These are phyloP conservation scores for Osmerus eperlanus DNA, from an alignment of 2,113 vertebrate species.

Conservation along the genomic window DNA sequence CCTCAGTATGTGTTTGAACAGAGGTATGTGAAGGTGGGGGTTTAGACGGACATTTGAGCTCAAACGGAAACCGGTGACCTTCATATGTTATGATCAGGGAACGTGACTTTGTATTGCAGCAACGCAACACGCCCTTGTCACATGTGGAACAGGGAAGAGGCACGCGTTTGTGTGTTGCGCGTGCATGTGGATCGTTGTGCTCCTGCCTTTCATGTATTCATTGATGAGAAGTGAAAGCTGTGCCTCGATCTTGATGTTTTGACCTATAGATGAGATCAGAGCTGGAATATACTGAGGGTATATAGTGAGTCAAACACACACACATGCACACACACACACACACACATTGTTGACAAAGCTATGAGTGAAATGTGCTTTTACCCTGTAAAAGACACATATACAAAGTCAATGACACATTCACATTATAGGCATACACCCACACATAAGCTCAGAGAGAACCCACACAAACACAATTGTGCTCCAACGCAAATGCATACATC, in stretches of 20 bases:
- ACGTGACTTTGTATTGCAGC: not conserved
- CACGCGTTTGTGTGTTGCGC: not conserved
- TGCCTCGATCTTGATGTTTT: too few species aligned
- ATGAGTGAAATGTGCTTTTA: too few species aligned
- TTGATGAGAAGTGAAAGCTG: not conserved
- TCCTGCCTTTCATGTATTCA: not conserved
- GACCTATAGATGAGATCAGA: too few species aligned
- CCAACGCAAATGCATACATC: not conserved
- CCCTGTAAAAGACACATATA: too few species aligned
- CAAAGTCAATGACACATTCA: too few species aligned
- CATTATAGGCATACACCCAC: not conserved
- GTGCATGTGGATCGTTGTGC: not conserved
- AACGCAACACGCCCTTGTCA: not conserved
- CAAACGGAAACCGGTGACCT: not conserved
- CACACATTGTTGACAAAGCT: not conserved
- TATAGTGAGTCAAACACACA: not conserved
- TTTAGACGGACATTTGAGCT: not conserved
- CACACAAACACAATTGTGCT: not conserved
- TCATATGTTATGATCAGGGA: constrained; percentile 1
- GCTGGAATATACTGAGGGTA: not conserved
- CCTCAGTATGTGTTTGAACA: too few species aligned
- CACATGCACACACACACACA: constrained; percentile 10
- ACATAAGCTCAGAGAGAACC: too few species aligned
- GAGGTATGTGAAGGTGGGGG: too few species aligned
- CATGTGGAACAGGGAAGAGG: not conserved